These are phyloP conservation scores for Sesamia nonagrioides DNA, from an alignment of 1,140 invertebrate species.

Conservation along the genomic window DNA sequence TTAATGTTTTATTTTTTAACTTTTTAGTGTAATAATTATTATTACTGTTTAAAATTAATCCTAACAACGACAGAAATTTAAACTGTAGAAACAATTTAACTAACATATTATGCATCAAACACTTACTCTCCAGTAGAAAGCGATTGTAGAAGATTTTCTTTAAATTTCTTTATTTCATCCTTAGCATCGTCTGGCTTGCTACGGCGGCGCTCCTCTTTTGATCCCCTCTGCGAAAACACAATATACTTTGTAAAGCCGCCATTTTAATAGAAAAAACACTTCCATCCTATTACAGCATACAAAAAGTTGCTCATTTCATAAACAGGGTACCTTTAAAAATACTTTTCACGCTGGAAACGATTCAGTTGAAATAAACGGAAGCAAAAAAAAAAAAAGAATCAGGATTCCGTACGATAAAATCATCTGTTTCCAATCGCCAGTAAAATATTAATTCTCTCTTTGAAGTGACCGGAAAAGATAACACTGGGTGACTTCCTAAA, in stretches of 20 bases:
- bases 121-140: conserved; percentile 72
- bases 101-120: neutral
- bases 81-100: neutral
- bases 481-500: conserved; percentile 33
- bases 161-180: conserved; percentile 79
- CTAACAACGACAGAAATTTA: neutral
- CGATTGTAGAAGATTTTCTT: conserved; percentile 77
- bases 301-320: neutral
- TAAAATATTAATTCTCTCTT: conserved; percentile 37
- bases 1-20: no score
- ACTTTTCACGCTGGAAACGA: neutral
- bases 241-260: conserved; percentile 12
- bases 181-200: conserved; percentile 65
- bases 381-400: neutral
- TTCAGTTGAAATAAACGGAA: neutral
- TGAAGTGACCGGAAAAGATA: conserved; percentile 45
- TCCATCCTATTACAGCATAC: neutral
- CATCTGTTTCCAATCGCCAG: conserved; percentile 1
- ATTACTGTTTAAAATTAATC: no score
- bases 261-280: conserved; percentile 17
- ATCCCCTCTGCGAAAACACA: conserved; percentile 29
- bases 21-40: no score
- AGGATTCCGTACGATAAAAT: neutral
- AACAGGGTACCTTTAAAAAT: neutral
- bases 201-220: conserved; percentile 59